Evolutionary conservation across 2,797 vertebrate genomes (phyloP).

Genomic region (Notoglanidium macrostoma): DNA sequence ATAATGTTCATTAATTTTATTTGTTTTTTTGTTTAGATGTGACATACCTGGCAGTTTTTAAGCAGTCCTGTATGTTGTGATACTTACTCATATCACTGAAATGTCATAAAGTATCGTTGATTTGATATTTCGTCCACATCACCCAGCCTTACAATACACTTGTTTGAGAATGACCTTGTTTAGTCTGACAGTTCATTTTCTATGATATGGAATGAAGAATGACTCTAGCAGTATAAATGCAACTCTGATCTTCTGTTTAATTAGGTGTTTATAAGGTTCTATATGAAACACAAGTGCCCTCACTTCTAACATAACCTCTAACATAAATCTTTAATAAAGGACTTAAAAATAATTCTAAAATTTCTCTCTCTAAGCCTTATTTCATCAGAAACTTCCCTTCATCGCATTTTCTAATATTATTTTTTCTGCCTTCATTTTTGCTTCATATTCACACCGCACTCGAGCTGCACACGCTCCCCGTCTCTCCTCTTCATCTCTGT

Average conservation of each 20-base stretch:
- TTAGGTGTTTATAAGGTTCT: not conserved
- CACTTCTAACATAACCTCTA: not conserved
- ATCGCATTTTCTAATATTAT: not conserved
- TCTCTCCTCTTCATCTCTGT: conserved; percentile 69
- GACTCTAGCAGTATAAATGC: not conserved
- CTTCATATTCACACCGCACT: conserved; percentile 11
- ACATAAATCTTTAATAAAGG: not conserved
- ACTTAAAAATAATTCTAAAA: not conserved
- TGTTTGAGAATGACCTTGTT: not conserved
- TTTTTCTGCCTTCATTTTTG: not conserved
- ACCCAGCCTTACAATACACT: not conserved
- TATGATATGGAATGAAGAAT: not conserved
- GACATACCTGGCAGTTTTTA: not conserved
- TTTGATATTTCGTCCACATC: not conserved
- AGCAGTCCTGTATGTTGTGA: not conserved
- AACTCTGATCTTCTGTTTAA: not conserved
- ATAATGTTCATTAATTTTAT: not conserved
- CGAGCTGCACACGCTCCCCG: not conserved
- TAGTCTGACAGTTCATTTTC: not conserved
- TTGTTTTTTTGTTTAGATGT: not conserved
- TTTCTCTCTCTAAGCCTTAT: not conserved
- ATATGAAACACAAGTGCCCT: not conserved
- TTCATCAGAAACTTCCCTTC: not conserved
- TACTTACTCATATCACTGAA: not conserved
- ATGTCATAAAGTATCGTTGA: not conserved